Evolutionary conservation across 2,797 vertebrate species (phyloP), one percentile per base, ranked within the genome.

Genomic region (Loriculus beryllinus): DNA sequence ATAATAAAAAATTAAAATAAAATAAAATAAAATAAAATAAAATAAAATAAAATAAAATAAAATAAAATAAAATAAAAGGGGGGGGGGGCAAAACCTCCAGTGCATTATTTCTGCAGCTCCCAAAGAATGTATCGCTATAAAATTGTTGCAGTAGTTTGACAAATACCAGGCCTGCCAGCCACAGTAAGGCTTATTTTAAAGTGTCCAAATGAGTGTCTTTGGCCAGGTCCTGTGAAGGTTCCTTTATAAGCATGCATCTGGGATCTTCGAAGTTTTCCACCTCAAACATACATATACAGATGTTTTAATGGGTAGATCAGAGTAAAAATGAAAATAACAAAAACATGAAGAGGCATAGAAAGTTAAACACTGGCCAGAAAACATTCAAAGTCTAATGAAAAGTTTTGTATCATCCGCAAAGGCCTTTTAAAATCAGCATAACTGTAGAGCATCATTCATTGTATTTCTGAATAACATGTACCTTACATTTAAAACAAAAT

Each of bases 291-390:
- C 20, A 65, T 7, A 22, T 5, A 62, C 9, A 13, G 4, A 3
- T 13, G 33, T 26, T 63, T 74, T 26, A 49, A 60, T 4, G 71
- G 68, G 9, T 37, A 49, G 9, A 62, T 35, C 35, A 47, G 51
- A 47, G 37, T 8, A 7, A 56, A 72, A 78, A 48, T 14, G 33
- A 25, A 57, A 57, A 35, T 16, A 35, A 57, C 33, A 35, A 57
- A 57, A 68, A 25, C 8, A 33, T 7, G 19, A 26, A 43, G 48
- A 86, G 59, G 57, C 14, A 22, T 8, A 78, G 62, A 47, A 35
- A 52, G 15, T n/a, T 62, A 68, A 80, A 48, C 76, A 93, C 95
- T 87, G 95, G 86, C 93, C 95, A 87, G 88, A 79, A 95, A 88
- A 93, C 86, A 76, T 69, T 85, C 23, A 33, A 69, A 75, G 72